Percentiles rank a stretch among this genome's conserved stretches.
These are phyloP conservation scores for Tetrao urogallus DNA, from an alignment of 2,113 vertebrate genomes.

Conservation along the genomic window DNA sequence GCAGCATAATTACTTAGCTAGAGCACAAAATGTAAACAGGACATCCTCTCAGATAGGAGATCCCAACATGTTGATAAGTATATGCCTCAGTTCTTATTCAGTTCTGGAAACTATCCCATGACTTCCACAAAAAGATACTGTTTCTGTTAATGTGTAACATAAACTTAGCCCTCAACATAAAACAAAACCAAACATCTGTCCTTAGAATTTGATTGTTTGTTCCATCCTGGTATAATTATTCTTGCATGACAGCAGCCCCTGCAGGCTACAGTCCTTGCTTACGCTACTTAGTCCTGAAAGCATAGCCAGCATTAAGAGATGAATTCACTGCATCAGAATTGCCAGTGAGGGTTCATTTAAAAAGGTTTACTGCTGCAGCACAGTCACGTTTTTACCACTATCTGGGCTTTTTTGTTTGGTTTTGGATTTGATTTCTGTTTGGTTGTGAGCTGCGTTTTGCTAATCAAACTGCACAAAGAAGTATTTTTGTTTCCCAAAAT, in stretches of 20 bases:
- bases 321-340: constrained; percentile 16
- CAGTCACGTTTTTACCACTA: not conserved
- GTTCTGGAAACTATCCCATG: constrained; percentile 76
- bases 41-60: constrained; percentile 81
- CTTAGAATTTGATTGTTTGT: constrained; percentile 69
- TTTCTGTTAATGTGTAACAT: constrained; percentile 68
- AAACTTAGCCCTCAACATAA: constrained; percentile 75
- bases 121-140: constrained; percentile 74
- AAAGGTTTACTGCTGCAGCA: not conserved
- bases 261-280: constrained; percentile 71
- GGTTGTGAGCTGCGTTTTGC: not conserved
- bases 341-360: not conserved
- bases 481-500: not conserved
- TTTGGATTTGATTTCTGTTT: not conserved
- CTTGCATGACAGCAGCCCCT: constrained; percentile 81
- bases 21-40: constrained; percentile 81
- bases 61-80: constrained; percentile 79
- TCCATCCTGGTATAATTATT: constrained; percentile 59
- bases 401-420: not conserved
- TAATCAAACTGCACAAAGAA: not conserved
- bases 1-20: constrained; percentile 71
- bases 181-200: constrained; percentile 72
- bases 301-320: not conserved
- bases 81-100: constrained; percentile 72
- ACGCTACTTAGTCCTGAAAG: constrained; percentile 40